These are phyloP conservation scores for Fregata magnificens DNA, from an alignment of 2,113 vertebrate genomes.

Conservation along the genomic window DNA sequence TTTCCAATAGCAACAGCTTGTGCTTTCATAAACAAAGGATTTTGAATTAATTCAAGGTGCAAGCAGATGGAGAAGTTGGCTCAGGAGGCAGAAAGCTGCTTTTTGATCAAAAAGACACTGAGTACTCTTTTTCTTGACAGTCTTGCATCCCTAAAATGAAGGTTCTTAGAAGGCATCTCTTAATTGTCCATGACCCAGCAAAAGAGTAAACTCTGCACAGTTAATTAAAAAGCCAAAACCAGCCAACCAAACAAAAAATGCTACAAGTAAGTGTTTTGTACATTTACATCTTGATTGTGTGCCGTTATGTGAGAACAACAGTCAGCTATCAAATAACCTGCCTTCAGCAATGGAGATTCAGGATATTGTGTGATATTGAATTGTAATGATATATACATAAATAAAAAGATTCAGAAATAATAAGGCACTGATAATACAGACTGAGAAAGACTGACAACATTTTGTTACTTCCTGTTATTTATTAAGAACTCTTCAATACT, in stretches of 20 bases:
- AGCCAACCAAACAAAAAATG: background rate
- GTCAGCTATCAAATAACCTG: background rate
- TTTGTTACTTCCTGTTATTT: background rate
- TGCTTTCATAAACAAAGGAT: background rate
- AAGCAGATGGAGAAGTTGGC: background rate
- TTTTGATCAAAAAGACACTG: background rate
- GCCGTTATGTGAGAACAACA: background rate
- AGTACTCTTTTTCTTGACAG: background rate
- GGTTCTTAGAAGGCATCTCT: background rate
- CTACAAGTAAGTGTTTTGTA: background rate
- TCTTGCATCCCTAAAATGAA: background rate
- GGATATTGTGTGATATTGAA: background rate
- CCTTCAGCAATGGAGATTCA: background rate
- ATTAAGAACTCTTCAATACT: background rate
- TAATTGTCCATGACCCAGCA: background rate
- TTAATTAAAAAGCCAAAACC: background rate
- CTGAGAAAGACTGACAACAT: background rate
- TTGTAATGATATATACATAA: background rate
- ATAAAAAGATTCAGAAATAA: background rate
- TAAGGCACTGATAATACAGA: background rate
- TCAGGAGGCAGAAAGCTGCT: background rate
- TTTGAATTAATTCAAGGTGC: background rate
- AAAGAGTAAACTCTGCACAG: background rate
- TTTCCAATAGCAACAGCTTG: background rate
- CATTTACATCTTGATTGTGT: background rate